Evolutionary conservation across 2,888 invertebrate genomes (phyloP).

Genomic region (Beris morrisii): DNA sequence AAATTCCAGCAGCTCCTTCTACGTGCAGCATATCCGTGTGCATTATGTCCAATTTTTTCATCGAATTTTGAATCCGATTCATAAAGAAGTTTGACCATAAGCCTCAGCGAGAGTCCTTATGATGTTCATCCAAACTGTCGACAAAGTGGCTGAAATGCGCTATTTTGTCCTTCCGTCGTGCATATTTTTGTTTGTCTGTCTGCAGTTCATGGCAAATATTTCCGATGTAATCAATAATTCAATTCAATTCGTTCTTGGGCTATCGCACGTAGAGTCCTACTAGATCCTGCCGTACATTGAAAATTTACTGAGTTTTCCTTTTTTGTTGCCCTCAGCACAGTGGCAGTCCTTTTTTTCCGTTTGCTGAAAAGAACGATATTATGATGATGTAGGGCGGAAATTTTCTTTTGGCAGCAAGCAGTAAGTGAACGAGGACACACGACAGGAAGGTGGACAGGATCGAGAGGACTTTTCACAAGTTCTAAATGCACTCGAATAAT

Average conservation of each 20-base stretch:
- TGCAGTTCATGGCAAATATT: constrained; percentile 29
- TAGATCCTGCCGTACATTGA: no score
- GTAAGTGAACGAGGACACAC: constrained; percentile 18
- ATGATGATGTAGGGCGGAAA: constrained; percentile 27
- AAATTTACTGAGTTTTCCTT: no score
- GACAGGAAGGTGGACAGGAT: constrained; percentile 32
- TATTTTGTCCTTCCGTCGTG: constrained; percentile 1
- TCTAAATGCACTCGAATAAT: constrained; percentile 8
- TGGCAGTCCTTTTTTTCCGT: no score
- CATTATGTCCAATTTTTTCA: no score
- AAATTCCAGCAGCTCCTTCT: no score
- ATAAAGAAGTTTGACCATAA: no score
- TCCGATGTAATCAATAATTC: constrained; percentile 27
- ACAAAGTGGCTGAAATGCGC: constrained; percentile 22
- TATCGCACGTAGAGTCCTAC: constrained; percentile 12
- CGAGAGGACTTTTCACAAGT: constrained; percentile 17
- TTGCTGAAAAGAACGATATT: constrained; percentile 9
- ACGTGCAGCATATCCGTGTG: no score
- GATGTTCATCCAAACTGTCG: neutral
- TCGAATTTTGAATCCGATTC: no score
- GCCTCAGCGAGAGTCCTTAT: neutral
- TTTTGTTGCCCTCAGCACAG: no score
- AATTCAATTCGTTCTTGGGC: constrained; percentile 15
- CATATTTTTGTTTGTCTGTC: neutral
- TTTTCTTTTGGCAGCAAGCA: constrained; percentile 22